Evolutionary conservation across 2,888 invertebrate genomes (phyloP).

Genomic region (Agrotis clavis): DNA sequence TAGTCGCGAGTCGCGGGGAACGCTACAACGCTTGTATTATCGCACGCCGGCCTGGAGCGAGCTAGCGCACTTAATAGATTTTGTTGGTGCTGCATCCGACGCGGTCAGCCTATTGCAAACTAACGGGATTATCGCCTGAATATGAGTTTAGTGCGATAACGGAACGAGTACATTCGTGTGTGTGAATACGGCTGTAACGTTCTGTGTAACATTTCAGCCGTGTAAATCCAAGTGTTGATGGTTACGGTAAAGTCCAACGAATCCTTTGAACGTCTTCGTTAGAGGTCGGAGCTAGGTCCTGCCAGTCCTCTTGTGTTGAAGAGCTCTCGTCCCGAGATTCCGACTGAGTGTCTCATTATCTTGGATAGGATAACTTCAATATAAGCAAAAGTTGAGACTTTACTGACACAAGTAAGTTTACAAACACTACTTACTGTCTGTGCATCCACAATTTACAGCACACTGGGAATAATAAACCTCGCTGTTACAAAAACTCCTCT

Average conservation of each 20-base stretch:
- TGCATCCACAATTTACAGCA: neutral
- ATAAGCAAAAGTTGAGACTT: conserved; percentile 26
- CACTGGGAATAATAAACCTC: conserved; percentile 30
- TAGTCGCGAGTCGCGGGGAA: conserved; percentile 79
- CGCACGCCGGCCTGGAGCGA: conserved; percentile 83
- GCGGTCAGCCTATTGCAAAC: conserved; percentile 86
- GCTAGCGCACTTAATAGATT: conserved; percentile 90
- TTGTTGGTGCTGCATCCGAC: conserved; percentile 83
- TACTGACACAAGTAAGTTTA: conserved; percentile 10
- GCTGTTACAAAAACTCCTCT: conserved; percentile 20
- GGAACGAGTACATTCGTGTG: conserved; percentile 76
- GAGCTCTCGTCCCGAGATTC: conserved; percentile 65
- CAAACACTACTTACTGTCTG: conserved; percentile 10
- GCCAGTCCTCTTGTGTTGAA: conserved; percentile 65
- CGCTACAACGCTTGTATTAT: conserved; percentile 83
- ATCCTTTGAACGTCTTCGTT: conserved; percentile 76
- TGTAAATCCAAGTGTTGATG: conserved; percentile 60
- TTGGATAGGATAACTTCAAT: conserved; percentile 63
- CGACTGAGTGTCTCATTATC: conserved; percentile 72
- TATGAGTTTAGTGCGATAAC: conserved; percentile 81
- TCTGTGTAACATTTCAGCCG: conserved; percentile 55
- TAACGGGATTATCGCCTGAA: conserved; percentile 87
- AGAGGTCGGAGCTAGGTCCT: conserved; percentile 68
- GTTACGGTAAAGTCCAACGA: conserved; percentile 52
- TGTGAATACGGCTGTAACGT: conserved; percentile 61